These are phyloP conservation scores for Oncopodura yosiiana DNA, from an alignment of 1,140 invertebrate genomes.

Conservation along the genomic window DNA sequence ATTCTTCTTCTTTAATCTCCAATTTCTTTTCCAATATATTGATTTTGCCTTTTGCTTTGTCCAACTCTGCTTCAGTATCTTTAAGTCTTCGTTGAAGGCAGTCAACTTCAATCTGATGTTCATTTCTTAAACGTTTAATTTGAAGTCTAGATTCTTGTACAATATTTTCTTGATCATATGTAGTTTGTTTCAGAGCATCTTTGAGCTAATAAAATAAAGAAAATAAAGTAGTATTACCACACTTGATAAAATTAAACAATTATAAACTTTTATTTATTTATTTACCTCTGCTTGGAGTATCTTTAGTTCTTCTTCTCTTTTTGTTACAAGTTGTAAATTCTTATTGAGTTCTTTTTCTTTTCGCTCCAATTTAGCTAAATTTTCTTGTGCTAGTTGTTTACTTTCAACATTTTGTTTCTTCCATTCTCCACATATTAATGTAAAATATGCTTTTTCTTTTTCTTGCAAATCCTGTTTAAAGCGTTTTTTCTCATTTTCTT, in stretches of 20 bases:
- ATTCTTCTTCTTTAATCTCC: conserved; percentile 12
- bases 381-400: background rate
- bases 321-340: background rate
- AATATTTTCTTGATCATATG: background rate
- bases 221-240: no score
- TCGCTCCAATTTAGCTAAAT: background rate
- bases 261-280: background rate
- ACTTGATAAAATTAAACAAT: background rate
- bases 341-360: background rate
- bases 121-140: background rate
- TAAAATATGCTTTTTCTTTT: conserved; percentile 9
- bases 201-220: conserved; percentile 8
- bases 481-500: no score
- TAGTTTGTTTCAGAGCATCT: background rate
- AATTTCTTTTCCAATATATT: conserved; percentile 13
- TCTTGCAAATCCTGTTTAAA: background rate
- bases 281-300: background rate
- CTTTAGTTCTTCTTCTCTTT: conserved; percentile 1
- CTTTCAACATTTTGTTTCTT: conserved; percentile 15
- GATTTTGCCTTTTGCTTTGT: conserved; percentile 5
- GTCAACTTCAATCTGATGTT: conserved; percentile 12
- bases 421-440: conserved; percentile 1
- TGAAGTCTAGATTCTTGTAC: conserved; percentile 1
- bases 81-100: background rate
- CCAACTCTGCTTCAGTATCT: background rate